These are phyloP conservation scores for Darevskia nairensis DNA, from an alignment of 2,797 vertebrate genomes.

Conservation along the genomic window DNA sequence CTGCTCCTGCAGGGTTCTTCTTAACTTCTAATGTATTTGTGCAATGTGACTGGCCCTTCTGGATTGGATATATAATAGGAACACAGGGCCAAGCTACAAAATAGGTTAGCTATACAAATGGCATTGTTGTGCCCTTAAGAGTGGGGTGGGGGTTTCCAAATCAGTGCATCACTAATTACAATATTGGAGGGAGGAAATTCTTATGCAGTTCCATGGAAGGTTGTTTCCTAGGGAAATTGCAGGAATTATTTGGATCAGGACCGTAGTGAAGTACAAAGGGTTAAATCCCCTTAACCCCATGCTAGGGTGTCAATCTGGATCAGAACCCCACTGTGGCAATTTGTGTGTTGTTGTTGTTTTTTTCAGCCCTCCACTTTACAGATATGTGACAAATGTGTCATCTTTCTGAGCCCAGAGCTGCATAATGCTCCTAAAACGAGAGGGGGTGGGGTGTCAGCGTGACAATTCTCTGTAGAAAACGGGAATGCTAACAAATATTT, in stretches of 20 bases:
- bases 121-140: too few species aligned
- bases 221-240: too few species aligned
- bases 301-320: not conserved
- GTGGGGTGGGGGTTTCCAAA: too few species aligned
- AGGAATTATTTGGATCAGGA: too few species aligned
- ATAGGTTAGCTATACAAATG: too few species aligned
- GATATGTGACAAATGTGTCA: not conserved
- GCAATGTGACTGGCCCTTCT: conserved; percentile 35
- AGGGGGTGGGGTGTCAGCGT: conserved; percentile 74
- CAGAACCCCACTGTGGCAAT: not conserved
- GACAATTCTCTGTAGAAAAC: conserved; percentile 78
- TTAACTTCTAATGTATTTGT: not conserved
- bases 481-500: conserved; percentile 78
- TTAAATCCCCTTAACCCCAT: not conserved
- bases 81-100: not conserved
- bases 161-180: too few species aligned
- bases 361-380: not conserved
- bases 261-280: too few species aligned
- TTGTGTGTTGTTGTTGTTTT: not conserved
- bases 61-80: conserved; percentile 83
- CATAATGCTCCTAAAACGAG: conserved; percentile 70
- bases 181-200: too few species aligned
- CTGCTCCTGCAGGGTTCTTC: not conserved
- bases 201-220: too few species aligned
- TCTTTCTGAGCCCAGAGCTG: conserved; percentile 63